A percentile compares a stretch with the other conserved stretches of the same genome.
phyloP scores from a whole-genome alignment of 2,113 vertebrate genomes.

The Cyprinus carpio region DNA sequence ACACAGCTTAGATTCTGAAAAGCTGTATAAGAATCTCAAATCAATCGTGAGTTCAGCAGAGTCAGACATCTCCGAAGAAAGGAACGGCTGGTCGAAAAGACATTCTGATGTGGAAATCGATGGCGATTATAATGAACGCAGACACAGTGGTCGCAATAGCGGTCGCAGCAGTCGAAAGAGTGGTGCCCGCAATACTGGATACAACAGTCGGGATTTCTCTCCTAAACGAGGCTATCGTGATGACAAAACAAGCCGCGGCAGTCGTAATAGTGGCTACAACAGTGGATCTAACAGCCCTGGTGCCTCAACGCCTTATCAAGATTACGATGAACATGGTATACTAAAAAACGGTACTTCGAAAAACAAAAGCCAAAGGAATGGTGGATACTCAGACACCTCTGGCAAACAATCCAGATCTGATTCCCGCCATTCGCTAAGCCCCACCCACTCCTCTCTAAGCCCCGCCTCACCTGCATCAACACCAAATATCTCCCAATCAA shows the following conservation, averaged over 20 bases:
- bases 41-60: constrained; percentile 68
- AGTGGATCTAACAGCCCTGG: constrained; percentile 59
- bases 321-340: constrained; percentile 29
- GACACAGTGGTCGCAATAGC: constrained; percentile 28
- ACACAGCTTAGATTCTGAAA: constrained; percentile 76
- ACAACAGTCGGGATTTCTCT: constrained; percentile 68
- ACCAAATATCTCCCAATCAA: constrained; percentile 58
- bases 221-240: constrained; percentile 59
- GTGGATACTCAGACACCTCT: constrained; percentile 12
- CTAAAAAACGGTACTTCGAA: neutral
- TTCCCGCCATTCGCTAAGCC: constrained; percentile 61
- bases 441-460: constrained; percentile 65
- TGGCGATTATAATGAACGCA: constrained; percentile 26
- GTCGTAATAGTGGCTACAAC: constrained; percentile 33
- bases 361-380: constrained; percentile 29
- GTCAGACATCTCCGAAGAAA: constrained; percentile 51
- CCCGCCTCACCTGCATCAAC: constrained; percentile 54
- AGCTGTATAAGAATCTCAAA: constrained; percentile 74
- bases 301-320: constrained; percentile 24
- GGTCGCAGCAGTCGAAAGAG: constrained; percentile 45
- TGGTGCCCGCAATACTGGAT: constrained; percentile 40
- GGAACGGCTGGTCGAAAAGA: constrained; percentile 39
- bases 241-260: neutral
- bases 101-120: constrained; percentile 46
- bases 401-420: constrained; percentile 41